These are phyloP conservation scores for Fundulus diaphanus DNA, from an alignment of 2,797 vertebrate genomes.

Conservation along the genomic window DNA sequence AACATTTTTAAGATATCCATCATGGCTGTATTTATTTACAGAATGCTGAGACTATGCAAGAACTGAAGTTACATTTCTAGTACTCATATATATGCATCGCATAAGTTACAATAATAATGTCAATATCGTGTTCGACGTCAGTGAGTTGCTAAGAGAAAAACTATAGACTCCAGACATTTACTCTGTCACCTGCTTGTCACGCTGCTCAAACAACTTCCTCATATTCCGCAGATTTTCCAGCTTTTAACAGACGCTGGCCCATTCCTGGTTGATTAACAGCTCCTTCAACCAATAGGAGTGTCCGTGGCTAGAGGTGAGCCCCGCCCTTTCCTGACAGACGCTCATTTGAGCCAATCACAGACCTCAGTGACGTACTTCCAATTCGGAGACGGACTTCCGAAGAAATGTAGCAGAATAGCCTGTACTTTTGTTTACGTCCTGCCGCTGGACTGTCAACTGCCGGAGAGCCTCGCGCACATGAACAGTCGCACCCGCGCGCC, in stretches of 20 bases:
- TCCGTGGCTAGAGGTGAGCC: rapidly evolving
- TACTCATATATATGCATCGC: background rate
- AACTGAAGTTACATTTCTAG: background rate
- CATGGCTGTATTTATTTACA: background rate
- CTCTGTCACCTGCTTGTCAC: slow-evolving; percentile 71
- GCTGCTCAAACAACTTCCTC: slow-evolving; percentile 74
- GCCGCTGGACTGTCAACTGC: slow-evolving; percentile 71
- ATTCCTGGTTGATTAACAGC: slow-evolving; percentile 43
- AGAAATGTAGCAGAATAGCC: slow-evolving; percentile 65
- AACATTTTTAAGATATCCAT: background rate
- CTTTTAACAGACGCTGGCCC: slow-evolving; percentile 47
- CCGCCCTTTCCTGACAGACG: slow-evolving; percentile 43
- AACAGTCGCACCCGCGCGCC: background rate
- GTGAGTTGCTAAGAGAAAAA: background rate
- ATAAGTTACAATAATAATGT: no score
- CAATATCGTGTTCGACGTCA: background rate
- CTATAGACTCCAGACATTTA: background rate
- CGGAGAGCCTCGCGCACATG: slow-evolving; percentile 14
- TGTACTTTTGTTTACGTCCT: slow-evolving; percentile 84
- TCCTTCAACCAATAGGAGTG: slow-evolving; percentile 53
- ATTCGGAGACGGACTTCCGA: slow-evolving; percentile 77
- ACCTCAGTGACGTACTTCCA: slow-evolving; percentile 25
- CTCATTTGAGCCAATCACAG: slow-evolving; percentile 60
- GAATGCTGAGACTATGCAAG: background rate
- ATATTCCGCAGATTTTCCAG: slow-evolving; percentile 75